Conservation (phyloP, 2,113 vertebrate species). For the Ailuropoda melanoleuca region DNA sequence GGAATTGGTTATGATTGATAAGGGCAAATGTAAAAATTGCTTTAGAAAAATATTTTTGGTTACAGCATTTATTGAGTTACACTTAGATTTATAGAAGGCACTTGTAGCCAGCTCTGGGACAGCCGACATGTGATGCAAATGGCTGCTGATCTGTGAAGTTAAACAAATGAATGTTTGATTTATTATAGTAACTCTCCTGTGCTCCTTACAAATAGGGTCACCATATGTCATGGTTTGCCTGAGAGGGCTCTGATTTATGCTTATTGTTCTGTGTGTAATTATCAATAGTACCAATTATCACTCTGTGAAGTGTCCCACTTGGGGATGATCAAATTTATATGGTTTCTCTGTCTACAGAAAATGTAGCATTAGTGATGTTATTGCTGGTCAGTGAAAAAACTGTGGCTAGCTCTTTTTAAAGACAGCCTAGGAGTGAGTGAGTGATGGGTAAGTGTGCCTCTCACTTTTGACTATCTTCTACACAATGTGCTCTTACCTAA, state of each 20-base stretch:
- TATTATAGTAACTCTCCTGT: not conserved
- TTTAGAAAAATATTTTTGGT: constrained; percentile 47
- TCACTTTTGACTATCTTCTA: not conserved
- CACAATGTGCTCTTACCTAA: not conserved
- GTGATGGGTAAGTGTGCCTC: not conserved
- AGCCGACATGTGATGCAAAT: not conserved
- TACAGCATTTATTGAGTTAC: not conserved
- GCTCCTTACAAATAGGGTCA: not conserved
- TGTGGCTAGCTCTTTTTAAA: not conserved
- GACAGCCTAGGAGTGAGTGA: not conserved
- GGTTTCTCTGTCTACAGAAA: not conserved
- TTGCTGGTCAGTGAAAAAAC: not conserved
- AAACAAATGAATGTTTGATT: constrained; percentile 12
- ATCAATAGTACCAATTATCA: not conserved
- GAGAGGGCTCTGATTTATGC: not conserved
- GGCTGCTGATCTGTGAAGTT: not conserved
- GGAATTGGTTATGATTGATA: constrained; percentile 22
- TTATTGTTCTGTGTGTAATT: not conserved
- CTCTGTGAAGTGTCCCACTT: not conserved
- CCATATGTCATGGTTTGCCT: not conserved
- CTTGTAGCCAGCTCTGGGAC: not conserved
- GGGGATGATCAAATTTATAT: not conserved
- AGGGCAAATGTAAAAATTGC: not conserved
- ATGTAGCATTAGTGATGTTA: not conserved
- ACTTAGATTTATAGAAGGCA: not conserved